Conservation (phyloP, 1,140 invertebrate species). For the Danaus melanippus region DNA sequence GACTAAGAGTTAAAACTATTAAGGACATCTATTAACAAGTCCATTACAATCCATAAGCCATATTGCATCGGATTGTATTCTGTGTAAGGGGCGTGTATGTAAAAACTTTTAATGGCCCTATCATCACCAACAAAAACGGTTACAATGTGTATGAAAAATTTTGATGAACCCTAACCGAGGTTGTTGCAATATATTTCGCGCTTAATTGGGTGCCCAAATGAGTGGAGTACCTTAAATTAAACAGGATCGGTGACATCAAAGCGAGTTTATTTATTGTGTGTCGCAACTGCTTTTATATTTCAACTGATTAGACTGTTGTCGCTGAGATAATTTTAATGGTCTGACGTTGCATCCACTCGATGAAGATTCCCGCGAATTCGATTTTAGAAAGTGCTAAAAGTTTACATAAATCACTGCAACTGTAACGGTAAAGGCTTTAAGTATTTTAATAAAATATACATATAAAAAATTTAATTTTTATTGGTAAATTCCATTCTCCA, state of each 20-base stretch:
- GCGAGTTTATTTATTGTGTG: slow-evolving; percentile 17
- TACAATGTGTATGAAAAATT: slow-evolving; percentile 52
- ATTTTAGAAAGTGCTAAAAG: slow-evolving; percentile 35
- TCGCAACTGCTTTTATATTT: slow-evolving; percentile 13
- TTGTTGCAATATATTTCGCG: slow-evolving; percentile 50
- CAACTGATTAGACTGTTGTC: slow-evolving; percentile 55
- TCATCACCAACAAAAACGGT: slow-evolving; percentile 34
- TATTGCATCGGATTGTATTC: too few species aligned
- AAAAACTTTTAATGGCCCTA: slow-evolving; percentile 34
- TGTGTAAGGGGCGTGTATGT: too few species aligned
- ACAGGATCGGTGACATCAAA: slow-evolving; percentile 51
- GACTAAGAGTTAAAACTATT: too few species aligned
- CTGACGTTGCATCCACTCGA: slow-evolving; percentile 27
- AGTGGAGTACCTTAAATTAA: slow-evolving; percentile 48
- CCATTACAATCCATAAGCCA: too few species aligned
- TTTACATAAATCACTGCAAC: slow-evolving; percentile 19
- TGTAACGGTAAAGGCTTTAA: slow-evolving; percentile 9
- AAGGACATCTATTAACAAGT: too few species aligned
- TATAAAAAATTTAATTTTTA: slow-evolving; percentile 3
- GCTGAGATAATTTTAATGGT: slow-evolving; percentile 58
- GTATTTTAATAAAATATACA: slow-evolving; percentile 6
- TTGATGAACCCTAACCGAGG: slow-evolving; percentile 49
- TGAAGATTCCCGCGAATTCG: slow-evolving; percentile 36
- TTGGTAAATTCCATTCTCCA: neutral
- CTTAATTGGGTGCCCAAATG: slow-evolving; percentile 60